Percentiles rank a stretch among this genome's conserved stretches.
Conservation (phyloP, 2,888 invertebrate species). For the Troides aeacus region DNA sequence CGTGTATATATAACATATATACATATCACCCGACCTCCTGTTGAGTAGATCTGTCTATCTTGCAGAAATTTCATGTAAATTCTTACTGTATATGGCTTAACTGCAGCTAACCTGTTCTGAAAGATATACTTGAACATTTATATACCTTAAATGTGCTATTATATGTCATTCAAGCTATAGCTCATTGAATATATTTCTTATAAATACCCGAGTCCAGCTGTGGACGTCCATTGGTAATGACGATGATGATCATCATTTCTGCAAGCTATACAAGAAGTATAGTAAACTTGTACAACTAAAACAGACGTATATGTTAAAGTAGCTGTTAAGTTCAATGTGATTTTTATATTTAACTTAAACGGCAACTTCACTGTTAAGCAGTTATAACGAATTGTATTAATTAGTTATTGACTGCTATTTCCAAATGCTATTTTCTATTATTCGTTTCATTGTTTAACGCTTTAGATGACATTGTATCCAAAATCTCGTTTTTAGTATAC, state of each 20-base stretch:
- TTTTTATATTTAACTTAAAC: slow-evolving; percentile 23
- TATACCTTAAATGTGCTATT: neutral
- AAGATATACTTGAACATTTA: neutral
- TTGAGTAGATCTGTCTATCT: neutral
- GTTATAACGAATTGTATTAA: no score
- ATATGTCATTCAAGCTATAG: no score
- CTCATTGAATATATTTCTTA: no score
- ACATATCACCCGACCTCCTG: neutral
- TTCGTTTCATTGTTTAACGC: no score
- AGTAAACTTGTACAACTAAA: neutral
- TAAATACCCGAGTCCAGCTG: no score
- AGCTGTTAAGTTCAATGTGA: slow-evolving; percentile 18
- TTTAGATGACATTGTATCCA: no score
- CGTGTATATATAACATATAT: neutral
- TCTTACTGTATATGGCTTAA: neutral
- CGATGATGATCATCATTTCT: no score
- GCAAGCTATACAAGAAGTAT: no score
- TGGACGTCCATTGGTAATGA: no score
- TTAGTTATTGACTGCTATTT: no score
- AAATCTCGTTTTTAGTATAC: no score
- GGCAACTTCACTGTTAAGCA: neutral
- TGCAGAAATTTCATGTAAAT: neutral
- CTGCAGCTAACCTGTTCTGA: neutral
- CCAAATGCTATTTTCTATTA: no score
- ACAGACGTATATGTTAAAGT: slow-evolving; percentile 15